Evolutionary conservation across 2,888 invertebrate species (phyloP), one percentile per base, ranked within the genome.

Genomic region (Amitus sp.): DNA sequence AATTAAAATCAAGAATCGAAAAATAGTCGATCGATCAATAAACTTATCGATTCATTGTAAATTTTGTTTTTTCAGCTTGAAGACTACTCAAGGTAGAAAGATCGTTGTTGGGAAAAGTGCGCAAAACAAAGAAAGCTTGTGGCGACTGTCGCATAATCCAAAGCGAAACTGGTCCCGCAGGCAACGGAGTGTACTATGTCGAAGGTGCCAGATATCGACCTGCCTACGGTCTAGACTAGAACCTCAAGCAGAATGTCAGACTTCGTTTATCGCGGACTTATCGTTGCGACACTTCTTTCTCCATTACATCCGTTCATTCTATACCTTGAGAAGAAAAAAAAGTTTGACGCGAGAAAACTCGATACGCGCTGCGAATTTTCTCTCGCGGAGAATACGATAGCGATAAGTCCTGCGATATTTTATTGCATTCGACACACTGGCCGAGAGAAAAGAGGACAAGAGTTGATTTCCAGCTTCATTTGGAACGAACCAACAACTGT

Each of bases 181-280:
- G n/a, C n/a, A n/a, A n/a, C n/a, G n/a, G n/a, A n/a, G n/a, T n/a
- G n/a, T 43, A 46, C 33, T 66, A 53, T 59, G 57, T 56, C 62
- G 66, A 66, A 72, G 68, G 71, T 70, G 70, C 69, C 72, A 70
- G 71, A 73, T 77, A 77, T 77, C 77, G 77, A 77, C 77, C 75
- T 73, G 73, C 62, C 70, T 66, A 61, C 72, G 68, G 74, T 74
- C 77, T 75, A 75, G 75, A 77, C n/a, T n/a, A n/a, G n/a, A n/a
- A n/a, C n/a, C n/a, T n/a, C n/a, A 71, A 67, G 70, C 71, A 67
- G 73, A 71, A 70, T 69, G 65, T 67, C 56, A 47, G 47, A 34
- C 47, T 55, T 55, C 13, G 33, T 55, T 55, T 48, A 53, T 56
- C 55, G 47, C 23, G 5, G 39, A 28, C 47, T 27, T 46, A 56